These are phyloP conservation scores for Babylonia areolata DNA, from an alignment of 1,140 invertebrate genomes.

Conservation along the genomic window DNA sequence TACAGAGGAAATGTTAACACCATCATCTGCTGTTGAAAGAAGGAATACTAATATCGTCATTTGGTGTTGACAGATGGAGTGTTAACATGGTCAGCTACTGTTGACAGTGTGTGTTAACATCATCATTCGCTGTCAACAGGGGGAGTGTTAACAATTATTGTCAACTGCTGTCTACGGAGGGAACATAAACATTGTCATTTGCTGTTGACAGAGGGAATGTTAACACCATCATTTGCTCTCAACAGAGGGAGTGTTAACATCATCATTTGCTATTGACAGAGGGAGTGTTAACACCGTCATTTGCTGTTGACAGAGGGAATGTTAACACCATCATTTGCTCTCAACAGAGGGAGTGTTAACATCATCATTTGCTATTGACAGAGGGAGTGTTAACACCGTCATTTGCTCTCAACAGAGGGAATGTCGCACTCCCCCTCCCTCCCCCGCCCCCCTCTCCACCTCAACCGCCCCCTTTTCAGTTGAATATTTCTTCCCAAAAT, in stretches of 20 bases:
- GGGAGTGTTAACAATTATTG: neutral
- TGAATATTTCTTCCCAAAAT: too few species aligned
- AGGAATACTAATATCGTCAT: neutral
- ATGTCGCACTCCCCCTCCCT: too few species aligned
- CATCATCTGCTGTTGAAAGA: too few species aligned
- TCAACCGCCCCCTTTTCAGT: too few species aligned
- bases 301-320: neutral
- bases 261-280: neutral
- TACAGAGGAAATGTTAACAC: neutral
- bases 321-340: too few species aligned
- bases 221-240: slow-evolving; percentile 75
- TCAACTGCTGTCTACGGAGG: neutral
- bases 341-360: neutral
- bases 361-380: neutral
- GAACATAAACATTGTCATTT: neutral
- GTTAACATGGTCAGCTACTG: slow-evolving; percentile 75
- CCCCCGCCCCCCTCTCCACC: too few species aligned
- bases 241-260: slow-evolving; percentile 18
- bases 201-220: neutral
- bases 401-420: neutral
- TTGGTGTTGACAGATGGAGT: neutral
- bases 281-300: neutral
- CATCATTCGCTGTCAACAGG: neutral
- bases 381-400: neutral
- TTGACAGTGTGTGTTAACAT: slow-evolving; percentile 34